phyloP scores from a whole-genome alignment of 2,888 invertebrate species.

The Hesperia comma region DNA sequence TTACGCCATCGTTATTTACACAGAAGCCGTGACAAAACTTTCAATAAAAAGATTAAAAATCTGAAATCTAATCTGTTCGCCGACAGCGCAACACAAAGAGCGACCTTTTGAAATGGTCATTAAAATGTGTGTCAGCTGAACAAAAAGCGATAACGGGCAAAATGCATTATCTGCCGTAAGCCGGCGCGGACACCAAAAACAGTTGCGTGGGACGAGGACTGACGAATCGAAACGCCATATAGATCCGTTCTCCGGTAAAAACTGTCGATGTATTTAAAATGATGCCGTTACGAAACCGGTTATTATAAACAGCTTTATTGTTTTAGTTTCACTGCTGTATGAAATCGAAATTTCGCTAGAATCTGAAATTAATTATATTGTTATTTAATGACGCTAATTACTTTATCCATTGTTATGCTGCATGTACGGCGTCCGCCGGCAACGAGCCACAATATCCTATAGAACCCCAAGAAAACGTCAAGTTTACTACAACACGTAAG shows the following conservation, averaged over 20 bases:
- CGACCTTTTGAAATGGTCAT: slow-evolving; percentile 19
- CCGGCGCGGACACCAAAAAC: slow-evolving; percentile 24
- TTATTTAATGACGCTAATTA: background rate
- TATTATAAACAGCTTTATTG: slow-evolving; percentile 1
- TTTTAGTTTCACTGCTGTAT: background rate
- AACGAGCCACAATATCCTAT: too few relatives aligned
- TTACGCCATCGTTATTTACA: background rate
- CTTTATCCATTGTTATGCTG: too few relatives aligned
- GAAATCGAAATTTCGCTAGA: background rate
- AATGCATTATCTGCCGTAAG: slow-evolving; percentile 25
- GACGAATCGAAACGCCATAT: slow-evolving; percentile 31
- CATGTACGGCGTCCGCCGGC: too few relatives aligned
- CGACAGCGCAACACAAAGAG: slow-evolving; percentile 11
- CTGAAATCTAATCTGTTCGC: slow-evolving; percentile 11
- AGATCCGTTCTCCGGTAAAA: slow-evolving; percentile 12
- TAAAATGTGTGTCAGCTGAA: slow-evolving; percentile 25
- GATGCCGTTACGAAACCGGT: slow-evolving; percentile 17
- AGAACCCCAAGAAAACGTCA: too few relatives aligned
- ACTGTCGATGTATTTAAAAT: slow-evolving; percentile 18
- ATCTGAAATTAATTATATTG: background rate
- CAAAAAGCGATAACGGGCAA: slow-evolving; percentile 21
- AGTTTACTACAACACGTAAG: too few relatives aligned
- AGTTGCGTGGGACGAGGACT: slow-evolving; percentile 16
- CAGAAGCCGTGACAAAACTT: background rate
- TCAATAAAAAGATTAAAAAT: slow-evolving; percentile 8